phyloP scores from a whole-genome alignment of 2,797 vertebrate species.

The Molothrus aeneus region DNA sequence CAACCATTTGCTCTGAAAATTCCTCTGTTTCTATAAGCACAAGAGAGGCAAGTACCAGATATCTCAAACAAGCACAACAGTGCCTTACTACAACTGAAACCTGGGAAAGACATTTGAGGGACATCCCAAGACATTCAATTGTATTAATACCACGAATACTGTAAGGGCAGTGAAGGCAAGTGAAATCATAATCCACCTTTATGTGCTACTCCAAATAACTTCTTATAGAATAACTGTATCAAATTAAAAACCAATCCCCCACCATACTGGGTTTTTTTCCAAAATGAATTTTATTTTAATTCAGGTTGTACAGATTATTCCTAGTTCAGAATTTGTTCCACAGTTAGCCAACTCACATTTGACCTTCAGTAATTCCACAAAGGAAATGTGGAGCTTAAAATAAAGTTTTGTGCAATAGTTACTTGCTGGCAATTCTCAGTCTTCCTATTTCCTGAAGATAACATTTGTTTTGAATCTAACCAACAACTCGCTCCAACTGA shows the following conservation, averaged over 20 bases:
- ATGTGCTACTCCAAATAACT: background rate
- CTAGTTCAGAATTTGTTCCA: background rate
- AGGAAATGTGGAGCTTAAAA: background rate
- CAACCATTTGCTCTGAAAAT: background rate
- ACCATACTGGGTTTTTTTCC: background rate
- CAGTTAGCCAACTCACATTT: background rate
- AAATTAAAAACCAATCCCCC: background rate
- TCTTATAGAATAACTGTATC: background rate
- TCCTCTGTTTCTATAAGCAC: background rate
- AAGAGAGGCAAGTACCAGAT: background rate
- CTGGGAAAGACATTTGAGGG: background rate
- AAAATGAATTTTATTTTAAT: background rate
- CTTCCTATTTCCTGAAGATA: background rate
- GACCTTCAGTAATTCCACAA: background rate
- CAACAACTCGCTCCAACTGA: background rate
- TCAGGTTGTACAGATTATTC: background rate
- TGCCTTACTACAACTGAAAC: background rate
- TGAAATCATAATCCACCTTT: background rate
- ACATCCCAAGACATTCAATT: background rate
- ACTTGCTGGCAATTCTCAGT: background rate
- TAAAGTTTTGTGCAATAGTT: background rate
- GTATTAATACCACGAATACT: background rate
- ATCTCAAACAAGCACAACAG: background rate
- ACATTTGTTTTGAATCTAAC: background rate
- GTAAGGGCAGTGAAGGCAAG: background rate